Evolutionary conservation across 2,797 vertebrate species (phyloP), one percentile per base, ranked within the genome.

Genomic region (Pseudochirops corinnae): DNA sequence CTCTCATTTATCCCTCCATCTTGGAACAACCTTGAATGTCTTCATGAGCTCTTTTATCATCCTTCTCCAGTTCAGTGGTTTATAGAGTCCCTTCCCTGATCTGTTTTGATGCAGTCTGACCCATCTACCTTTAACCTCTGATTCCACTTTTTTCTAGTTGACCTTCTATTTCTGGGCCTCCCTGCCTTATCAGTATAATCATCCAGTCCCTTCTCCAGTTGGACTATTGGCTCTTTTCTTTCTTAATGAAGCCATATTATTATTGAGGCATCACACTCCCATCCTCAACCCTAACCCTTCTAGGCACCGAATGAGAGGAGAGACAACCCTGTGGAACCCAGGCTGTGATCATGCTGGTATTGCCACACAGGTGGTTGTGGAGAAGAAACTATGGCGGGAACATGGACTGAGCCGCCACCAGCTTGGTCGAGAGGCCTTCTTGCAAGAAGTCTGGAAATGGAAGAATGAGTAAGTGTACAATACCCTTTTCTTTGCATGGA

Each of bases 301-400:
- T 95, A 99, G 99, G 99, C 99, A 99, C 98, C 99, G 99, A 33
- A 99, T 99, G 99, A 98, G 98, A 0, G 99, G 99, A 0, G 99
- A 99, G 98, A 99, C 99, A 60, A 99, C 99, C 3, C 97, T 99
- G 95, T 99, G 99, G 99, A 99, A 99, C 97, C 99, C 99, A 0
- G 99, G 99, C 97, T 99, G 99, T 92, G 99, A 99, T 98, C 99
- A 99, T 0, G 99, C 99, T 0, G 99, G 99, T 95, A 99, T 99
- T 6, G 99, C 99, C 97, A 99, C 99, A 0, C 99, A 99, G 98
- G 99, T 99, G 97, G 99, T 99, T 97, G 99, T 99, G 97, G 99
- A 99, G 96, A 99, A 99, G 97, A 99, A 99, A 96, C 98, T 99
- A 93, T 99, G 99, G 99, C 99, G 99, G 31, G 99, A 99, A 98